Evolutionary conservation across 2,888 invertebrate species (phyloP), one percentile per base, ranked within the genome.

Genomic region (Scaptodrosophila latifasciaeformis): DNA sequence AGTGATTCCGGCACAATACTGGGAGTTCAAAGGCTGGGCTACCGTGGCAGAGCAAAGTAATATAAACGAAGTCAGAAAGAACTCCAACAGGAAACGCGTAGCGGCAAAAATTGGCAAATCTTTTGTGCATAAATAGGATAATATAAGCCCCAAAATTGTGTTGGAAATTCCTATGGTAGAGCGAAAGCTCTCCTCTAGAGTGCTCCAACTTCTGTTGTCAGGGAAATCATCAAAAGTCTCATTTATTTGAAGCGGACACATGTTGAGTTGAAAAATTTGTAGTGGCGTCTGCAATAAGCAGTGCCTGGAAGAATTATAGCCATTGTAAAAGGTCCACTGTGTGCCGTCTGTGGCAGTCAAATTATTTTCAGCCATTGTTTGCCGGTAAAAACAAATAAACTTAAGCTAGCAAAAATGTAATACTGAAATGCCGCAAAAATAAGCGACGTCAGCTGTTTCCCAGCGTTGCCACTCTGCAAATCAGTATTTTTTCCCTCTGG

Each of bases 21-120:
- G 3, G 10, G 21, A 18, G 18, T 15, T 54, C 9, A 88, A 74
- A 2, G 86, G 71, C 15, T 88, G 82, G 17, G 88, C 76, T 42
- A 90, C 59, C n/a, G 91, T 92, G 44, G 90, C 87, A 17, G 87
- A 88, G 37, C 89, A 62, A 54, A 91, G 87, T 40, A 89, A 79
- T 6, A 91, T 89, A 10, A 90, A 37, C 1, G 90, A 85, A 55
- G 91, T 88, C 3, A 88, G 60, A 0, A 88, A 13, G 69, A 90
- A 91, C 85, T 92, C 92, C 12, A 88, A 70, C 1, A 70, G 31
- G 72, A 88, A 89, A 57, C 77, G 65, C 17, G 47, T 13, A 37
- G 1, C 0, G 70, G 37, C 29, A 74, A 27, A 19, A 56, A 53
- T 1, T 49, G 39, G 12, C 56, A 57, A n/a, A n/a, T n/a, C n/a